These are phyloP conservation scores for Paramisgurnus dabryanus DNA, from an alignment of 2,113 vertebrate genomes.

Conservation along the genomic window DNA sequence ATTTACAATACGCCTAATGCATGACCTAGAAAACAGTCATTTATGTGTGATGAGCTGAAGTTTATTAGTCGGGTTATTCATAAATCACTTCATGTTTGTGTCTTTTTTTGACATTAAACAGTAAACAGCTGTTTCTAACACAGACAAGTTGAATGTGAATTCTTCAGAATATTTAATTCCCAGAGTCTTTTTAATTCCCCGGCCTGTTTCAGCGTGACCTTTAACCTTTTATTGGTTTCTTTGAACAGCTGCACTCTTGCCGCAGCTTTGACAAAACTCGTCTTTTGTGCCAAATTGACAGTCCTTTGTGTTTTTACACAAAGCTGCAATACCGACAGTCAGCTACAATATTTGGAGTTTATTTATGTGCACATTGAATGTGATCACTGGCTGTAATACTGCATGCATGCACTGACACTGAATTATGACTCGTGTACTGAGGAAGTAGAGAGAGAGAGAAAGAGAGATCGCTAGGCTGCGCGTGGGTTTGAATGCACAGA, in stretches of 20 bases:
- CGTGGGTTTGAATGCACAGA: constrained; percentile 67
- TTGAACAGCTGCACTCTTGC: constrained; percentile 26
- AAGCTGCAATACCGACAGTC: neutral
- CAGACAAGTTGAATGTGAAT: neutral
- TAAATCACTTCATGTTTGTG: neutral
- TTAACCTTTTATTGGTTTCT: constrained; percentile 49
- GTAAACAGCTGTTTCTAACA: too few species aligned
- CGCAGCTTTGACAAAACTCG: neutral
- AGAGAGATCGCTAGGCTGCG: constrained; percentile 50
- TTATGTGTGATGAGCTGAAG: neutral
- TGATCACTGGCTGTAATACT: neutral
- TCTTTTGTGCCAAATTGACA: constrained; percentile 3
- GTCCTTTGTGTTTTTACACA: neutral
- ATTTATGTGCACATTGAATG: too few species aligned
- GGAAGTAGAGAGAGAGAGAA: constrained; percentile 41
- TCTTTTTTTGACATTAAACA: too few species aligned
- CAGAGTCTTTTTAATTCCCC: neutral
- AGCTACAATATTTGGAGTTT: too few species aligned
- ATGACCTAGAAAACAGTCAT: neutral
- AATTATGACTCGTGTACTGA: neutral
- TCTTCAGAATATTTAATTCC: neutral
- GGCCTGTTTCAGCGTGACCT: constrained; percentile 50
- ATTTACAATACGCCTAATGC: too few species aligned
- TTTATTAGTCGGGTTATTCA: neutral
- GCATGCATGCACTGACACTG: neutral